Evolutionary conservation across 2,888 invertebrate species (phyloP).

Genomic region (Penaeus monodon): DNA sequence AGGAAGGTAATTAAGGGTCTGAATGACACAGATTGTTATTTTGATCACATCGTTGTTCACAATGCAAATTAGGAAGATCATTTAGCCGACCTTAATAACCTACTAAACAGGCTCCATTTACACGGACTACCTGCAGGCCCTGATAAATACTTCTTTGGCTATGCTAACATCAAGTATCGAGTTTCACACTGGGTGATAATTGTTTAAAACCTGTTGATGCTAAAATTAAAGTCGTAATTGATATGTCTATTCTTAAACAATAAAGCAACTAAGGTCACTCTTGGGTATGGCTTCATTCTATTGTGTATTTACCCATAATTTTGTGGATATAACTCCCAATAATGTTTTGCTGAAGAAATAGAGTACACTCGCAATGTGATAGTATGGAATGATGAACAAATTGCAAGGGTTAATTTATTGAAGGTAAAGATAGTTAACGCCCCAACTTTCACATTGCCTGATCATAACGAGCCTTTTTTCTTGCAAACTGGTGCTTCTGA

Average conservation of each 20-base stretch:
- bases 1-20: background rate
- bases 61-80: conserved; percentile 2
- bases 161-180: background rate
- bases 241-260: conserved; percentile 1
- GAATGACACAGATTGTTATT: conserved; percentile 6
- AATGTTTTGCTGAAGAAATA: background rate
- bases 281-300: background rate
- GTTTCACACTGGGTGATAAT: conserved; percentile 10
- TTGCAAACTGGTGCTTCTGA: no score
- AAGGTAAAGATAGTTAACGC: no score
- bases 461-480: no score
- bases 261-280: background rate
- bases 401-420: no score
- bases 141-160: conserved; percentile 29
- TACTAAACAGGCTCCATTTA: background rate
- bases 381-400: background rate
- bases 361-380: background rate
- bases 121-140: conserved; percentile 27
- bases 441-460: no score
- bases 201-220: background rate
- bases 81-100: background rate
- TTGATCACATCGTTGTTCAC: conserved; percentile 11
- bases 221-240: background rate
- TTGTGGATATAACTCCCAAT: background rate
- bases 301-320: conserved; percentile 12